These are phyloP conservation scores for Centroberyx gerrardi DNA, from an alignment of 2,797 vertebrate genomes.

Conservation along the genomic window DNA sequence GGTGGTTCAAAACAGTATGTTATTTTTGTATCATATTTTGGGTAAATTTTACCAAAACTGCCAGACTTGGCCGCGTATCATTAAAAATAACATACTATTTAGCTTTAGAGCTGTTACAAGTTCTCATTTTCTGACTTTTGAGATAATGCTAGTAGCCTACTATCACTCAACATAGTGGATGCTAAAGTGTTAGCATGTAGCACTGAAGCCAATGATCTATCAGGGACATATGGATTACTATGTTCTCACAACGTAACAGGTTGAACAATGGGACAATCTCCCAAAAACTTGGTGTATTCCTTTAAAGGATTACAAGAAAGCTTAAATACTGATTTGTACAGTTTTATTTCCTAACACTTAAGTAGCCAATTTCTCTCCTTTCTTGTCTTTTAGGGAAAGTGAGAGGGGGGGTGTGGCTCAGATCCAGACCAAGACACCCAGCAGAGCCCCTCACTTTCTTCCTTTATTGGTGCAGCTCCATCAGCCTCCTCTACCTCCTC, in stretches of 20 bases:
- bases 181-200: constrained; percentile 36
- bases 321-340: constrained; percentile 45
- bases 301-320: too few species aligned
- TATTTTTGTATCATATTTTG: too few species aligned
- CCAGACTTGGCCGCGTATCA: background rate
- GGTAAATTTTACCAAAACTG: background rate
- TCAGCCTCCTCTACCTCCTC: constrained; percentile 20
- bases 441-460: constrained; percentile 44
- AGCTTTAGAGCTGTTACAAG: background rate
- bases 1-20: too few species aligned
- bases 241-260: too few species aligned
- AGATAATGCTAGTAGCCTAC: constrained; percentile 14
- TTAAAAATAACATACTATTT: background rate
- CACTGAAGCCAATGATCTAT: constrained; percentile 48
- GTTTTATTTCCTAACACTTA: constrained; percentile 48
- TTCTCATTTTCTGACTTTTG: background rate
- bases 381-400: constrained; percentile 61
- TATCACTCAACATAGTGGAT: constrained; percentile 24
- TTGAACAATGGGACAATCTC: constrained; percentile 40
- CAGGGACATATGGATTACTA: constrained; percentile 34
- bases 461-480: constrained; percentile 19
- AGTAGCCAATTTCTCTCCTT: constrained; percentile 34
- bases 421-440: constrained; percentile 61
- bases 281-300: constrained; percentile 33
- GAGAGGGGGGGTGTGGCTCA: constrained; percentile 62